Evolutionary conservation across 1,140 invertebrate genomes (phyloP).

Genomic region (Polyergus mexicanus): DNA sequence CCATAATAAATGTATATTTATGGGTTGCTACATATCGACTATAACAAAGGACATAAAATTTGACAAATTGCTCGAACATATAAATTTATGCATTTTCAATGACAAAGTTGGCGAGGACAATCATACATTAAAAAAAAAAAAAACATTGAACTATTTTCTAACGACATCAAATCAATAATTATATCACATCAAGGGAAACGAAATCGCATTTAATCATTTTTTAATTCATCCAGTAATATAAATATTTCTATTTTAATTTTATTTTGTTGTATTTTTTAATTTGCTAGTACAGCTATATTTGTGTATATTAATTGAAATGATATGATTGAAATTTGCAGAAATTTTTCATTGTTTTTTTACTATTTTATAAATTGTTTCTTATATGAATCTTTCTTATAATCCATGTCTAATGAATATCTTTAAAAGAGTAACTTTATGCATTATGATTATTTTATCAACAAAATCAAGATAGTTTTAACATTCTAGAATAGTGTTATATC

Average conservation of each 20-base stretch:
- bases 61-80: not conserved
- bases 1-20: not conserved
- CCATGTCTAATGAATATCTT: no score
- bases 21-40: not conserved
- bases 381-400: no score
- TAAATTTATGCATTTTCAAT: slow-evolving; percentile 14
- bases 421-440: no score
- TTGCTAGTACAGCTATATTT: not conserved
- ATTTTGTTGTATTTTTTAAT: not conserved
- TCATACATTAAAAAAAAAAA: not conserved
- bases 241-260: not conserved
- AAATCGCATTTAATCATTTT: not conserved
- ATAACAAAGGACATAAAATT: not conserved
- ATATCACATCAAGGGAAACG: no score
- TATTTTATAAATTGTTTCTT: not conserved
- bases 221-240: not conserved
- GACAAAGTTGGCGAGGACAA: not conserved
- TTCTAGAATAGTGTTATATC: not conserved
- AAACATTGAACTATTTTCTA: not conserved
- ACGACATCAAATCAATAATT: not conserved
- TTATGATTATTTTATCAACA: not conserved
- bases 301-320: slow-evolving; percentile 5
- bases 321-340: not conserved
- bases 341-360: not conserved
- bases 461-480: not conserved